Base-by-base conservation (phyloP, 2,113 vertebrate genomes). In the Murina feae region DNA sequence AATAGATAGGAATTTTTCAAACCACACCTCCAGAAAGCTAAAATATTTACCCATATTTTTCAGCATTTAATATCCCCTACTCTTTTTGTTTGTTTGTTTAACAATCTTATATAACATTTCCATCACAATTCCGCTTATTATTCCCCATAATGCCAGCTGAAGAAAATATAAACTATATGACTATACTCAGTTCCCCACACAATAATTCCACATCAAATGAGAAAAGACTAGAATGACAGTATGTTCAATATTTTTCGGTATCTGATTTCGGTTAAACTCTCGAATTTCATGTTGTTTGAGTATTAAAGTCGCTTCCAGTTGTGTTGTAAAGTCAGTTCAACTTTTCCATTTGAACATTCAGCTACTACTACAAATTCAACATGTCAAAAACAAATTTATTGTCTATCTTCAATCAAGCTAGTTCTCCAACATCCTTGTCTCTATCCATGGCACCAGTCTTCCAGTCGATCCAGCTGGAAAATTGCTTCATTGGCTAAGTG, bases 61-160 rank as follows among this genome's bases (percentile, higher is more conserved):
- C 80, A 89, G 74, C 47, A 66, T 92, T 94, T 96, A 82, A 51
- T 78, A 86, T 93, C 90, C 42, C 83, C 84, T 88, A 30, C 75
- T 94, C 44, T 95, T 92, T 95, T 92, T 44, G 44, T 87, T 91
- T 96, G 96, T 86, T 53, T 49, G 65, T 90, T 96, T 85, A 95
- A 91, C 76, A 94, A 93, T 79, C 88, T 95, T 89, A 94, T 69
- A 82, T 92, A 90, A 89, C 69, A 80, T 94, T 96, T 97, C 78
- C 81, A 87, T 91, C 71, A 93, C 90, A 95, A 87, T 84, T 82
- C 79, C 35, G 12, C 75, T 95, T 96, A 96, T 94, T 85, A 90
- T 93, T 94, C 44, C 47, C 86, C 58, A 49, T 55, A 87, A 91
- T 69, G 49, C 47, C 83, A 86, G 91, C 79, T 94, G 58, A 96